Conservation (phyloP, 2,888 invertebrate species). For the Hypena proboscidalis region DNA sequence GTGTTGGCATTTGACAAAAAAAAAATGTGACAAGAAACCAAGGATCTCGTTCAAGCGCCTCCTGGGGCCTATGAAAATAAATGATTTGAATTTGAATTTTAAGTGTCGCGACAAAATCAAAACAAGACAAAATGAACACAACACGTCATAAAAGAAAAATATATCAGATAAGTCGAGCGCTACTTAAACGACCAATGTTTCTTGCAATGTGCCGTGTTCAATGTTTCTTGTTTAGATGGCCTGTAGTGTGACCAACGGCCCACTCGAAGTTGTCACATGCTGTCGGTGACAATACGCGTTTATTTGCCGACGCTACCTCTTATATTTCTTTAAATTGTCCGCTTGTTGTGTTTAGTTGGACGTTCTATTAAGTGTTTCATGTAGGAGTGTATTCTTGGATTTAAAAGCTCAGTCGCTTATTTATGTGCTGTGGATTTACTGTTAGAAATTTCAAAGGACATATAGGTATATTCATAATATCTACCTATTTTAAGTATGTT, state of each 20-base stretch:
- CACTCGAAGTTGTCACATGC: slow-evolving; percentile 45
- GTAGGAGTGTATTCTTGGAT: no score
- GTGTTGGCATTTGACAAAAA: slow-evolving; percentile 14
- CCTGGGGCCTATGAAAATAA: no score
- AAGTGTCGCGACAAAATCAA: not conserved
- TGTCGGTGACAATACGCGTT: slow-evolving; percentile 57
- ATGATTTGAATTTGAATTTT: slow-evolving; percentile 23
- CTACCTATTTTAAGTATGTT: no score
- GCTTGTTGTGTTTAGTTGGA: slow-evolving; percentile 50
- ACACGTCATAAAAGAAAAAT: slow-evolving; percentile 36
- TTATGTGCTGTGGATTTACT: no score
- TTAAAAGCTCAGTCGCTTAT: no score
- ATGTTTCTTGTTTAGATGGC: slow-evolving; percentile 31
- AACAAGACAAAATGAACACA: slow-evolving; percentile 27
- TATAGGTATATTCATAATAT: no score
- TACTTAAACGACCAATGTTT: slow-evolving; percentile 29
- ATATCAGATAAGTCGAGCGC: slow-evolving; percentile 34
- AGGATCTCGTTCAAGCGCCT: no score
- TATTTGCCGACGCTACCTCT: slow-evolving; percentile 53
- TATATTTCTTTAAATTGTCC: slow-evolving; percentile 60
- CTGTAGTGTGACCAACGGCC: slow-evolving; percentile 33
- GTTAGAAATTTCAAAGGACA: no score
- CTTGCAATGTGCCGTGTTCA: slow-evolving; percentile 17
- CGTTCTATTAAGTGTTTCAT: no score
- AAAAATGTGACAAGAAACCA: slow-evolving; percentile 47